Evolutionary conservation across 2,888 invertebrate genomes (phyloP).

Genomic region (Clanis bilineata): DNA sequence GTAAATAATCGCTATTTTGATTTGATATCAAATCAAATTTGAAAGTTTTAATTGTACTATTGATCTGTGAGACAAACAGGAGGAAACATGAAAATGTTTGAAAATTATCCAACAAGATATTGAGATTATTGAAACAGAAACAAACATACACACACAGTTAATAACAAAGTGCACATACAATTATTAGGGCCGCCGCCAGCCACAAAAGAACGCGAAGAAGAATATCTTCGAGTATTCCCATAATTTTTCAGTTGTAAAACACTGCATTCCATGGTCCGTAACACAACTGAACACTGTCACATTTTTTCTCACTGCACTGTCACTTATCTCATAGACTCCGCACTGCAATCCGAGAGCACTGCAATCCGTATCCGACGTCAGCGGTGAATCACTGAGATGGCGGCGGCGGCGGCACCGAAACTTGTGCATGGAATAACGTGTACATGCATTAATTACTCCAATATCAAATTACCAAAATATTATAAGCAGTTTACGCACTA

Average conservation of each 20-base stretch:
- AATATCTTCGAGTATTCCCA: conserved; percentile 6
- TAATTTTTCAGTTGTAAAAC: conserved; percentile 23
- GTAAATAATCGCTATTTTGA: too few relatives aligned
- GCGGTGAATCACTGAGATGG: conserved; percentile 51
- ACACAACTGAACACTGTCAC: conserved; percentile 63
- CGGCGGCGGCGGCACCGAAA: conserved; percentile 71
- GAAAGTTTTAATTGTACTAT: not conserved
- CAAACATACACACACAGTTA: conserved; percentile 56
- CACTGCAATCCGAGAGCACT: conserved; percentile 81
- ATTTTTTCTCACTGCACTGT: conserved; percentile 69
- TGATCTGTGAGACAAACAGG: not conserved
- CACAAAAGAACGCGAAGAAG: conserved; percentile 34
- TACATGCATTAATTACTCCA: conserved; percentile 22
- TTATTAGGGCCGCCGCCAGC: conserved; percentile 72
- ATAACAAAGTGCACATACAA: conserved; percentile 68
- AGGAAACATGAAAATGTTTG: not conserved
- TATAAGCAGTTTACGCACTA: conserved; percentile 16
- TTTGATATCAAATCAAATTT: too few relatives aligned
- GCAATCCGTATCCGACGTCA: conserved; percentile 65
- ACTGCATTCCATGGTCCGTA: conserved; percentile 54
- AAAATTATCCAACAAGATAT: not conserved
- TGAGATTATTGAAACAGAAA: conserved; percentile 36
- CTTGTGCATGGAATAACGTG: conserved; percentile 18
- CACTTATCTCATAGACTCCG: conserved; percentile 62
- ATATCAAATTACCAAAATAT: conserved; percentile 20